Percentiles rank a stretch among this genome's conserved stretches.
phyloP scores from a whole-genome alignment of 2,888 invertebrate species.

The Eristalis intricaria region DNA sequence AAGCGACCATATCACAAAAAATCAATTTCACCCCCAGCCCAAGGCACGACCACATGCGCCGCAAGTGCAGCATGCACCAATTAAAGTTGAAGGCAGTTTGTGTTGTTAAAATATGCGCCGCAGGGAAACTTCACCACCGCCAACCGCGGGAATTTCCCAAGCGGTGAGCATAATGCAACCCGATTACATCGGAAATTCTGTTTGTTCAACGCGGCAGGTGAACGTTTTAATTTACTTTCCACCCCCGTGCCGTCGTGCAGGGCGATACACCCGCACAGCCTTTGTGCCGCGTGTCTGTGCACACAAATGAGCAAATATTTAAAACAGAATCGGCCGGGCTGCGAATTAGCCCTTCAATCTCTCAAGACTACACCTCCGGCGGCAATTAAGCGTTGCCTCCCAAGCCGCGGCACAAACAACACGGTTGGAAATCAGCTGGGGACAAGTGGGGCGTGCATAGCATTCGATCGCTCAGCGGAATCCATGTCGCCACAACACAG shows the following conservation, averaged over 20 bases:
- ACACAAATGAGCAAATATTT: conserved; percentile 45
- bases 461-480: conserved; percentile 25
- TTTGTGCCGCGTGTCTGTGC: not conserved
- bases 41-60: no score
- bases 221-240: conserved; percentile 51
- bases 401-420: not conserved
- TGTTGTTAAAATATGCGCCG: not conserved
- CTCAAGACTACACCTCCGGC: conserved; percentile 25
- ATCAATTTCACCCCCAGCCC: not conserved
- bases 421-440: not conserved
- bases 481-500: not conserved
- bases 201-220: conserved; percentile 43
- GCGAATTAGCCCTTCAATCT: conserved; percentile 63
- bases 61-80: conserved; percentile 7
- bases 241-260: not conserved
- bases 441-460: not conserved
- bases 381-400: conserved; percentile 15
- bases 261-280: not conserved
- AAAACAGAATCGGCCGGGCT: conserved; percentile 6
- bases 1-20: conserved; percentile 4
- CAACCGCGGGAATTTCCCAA: conserved; percentile 30
- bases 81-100: conserved; percentile 31
- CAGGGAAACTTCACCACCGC: not conserved
- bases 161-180: conserved; percentile 28
- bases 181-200: conserved; percentile 37